These are phyloP conservation scores for Anarsia innoxiella DNA, from an alignment of 2,888 invertebrate genomes.

Conservation along the genomic window DNA sequence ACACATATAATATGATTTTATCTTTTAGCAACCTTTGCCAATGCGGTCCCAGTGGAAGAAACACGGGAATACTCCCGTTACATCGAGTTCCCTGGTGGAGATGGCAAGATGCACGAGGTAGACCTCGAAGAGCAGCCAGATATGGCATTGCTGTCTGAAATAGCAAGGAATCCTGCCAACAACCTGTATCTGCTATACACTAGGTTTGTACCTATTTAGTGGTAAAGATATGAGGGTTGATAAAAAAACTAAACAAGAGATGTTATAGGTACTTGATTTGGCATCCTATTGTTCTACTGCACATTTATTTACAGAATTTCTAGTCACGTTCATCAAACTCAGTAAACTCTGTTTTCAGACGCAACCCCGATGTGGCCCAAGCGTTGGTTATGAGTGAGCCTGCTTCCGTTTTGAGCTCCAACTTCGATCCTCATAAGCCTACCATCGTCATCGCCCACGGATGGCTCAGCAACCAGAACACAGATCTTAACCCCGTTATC, in stretches of 20 bases:
- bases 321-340: neutral
- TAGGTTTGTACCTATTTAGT: too few species aligned
- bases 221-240: too few species aligned
- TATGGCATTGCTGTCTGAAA: slow-evolving; percentile 24
- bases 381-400: slow-evolving; percentile 30
- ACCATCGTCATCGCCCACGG: slow-evolving; percentile 41
- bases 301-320: too few species aligned
- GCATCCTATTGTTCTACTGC: too few species aligned
- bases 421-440: slow-evolving; percentile 30
- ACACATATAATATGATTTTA: too few species aligned
- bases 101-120: slow-evolving; percentile 28
- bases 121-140: slow-evolving; percentile 36
- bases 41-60: neutral
- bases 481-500: slow-evolving; percentile 24
- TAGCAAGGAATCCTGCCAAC: slow-evolving; percentile 29
- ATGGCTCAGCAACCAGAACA: slow-evolving; percentile 33
- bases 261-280: too few species aligned
- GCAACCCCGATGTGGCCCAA: slow-evolving; percentile 28
- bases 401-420: slow-evolving; percentile 29
- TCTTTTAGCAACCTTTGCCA: too few species aligned
- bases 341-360: slow-evolving; percentile 22
- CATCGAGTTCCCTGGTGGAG: slow-evolving; percentile 29
- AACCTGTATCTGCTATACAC: slow-evolving; percentile 37
- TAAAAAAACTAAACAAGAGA: too few species aligned
- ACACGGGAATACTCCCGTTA: neutral